Evolutionary conservation across 1,140 invertebrate species (phyloP), one percentile per base, ranked within the genome.

Genomic region (Plodia interpunctella): DNA sequence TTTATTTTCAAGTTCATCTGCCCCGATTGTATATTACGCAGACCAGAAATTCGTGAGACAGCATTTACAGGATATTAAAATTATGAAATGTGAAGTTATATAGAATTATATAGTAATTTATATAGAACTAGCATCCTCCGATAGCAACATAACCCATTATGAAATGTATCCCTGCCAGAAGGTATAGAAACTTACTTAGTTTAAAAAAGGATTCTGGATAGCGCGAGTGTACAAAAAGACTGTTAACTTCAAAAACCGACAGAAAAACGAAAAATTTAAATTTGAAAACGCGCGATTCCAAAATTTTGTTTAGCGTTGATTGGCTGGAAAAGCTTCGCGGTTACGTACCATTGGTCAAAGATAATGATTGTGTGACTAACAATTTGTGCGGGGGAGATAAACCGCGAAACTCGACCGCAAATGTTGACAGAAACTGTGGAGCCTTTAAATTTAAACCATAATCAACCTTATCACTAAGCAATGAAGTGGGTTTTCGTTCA

Each of bases 261-360:
- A 74, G 70, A 17, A 74, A 74, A 79, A 65, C 60, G 49, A 50
- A 70, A 69, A 71, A 70, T 69, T 75, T 63, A 70, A 81, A 82
- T 69, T 67, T 56, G 59, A 68, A 76, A 78, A 63, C 69, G 71
- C 72, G 65, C 69, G 72, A 79, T 73, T 77, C 66, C 65, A 60
- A 74, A 81, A 73, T 72, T 74, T 78, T 74, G 66, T 57, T 70
- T 60, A 65, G 60, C 71, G 59, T 79, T 68, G 70, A 87, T 88
- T 88, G 85, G 85, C 74, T 81, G 78, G 74, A 85, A 88, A 86
- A 76, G 76, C 72, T 66, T 65, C 56, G 70, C 67, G 74, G 75
- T 78, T 70, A 78, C 74, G 70, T 83, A 65, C 85, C 80, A 88
- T 88, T 88, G 85, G 85, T 80, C 83, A 88, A 85, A 88, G 77